phyloP scores from a whole-genome alignment of 2,888 invertebrate species.

The Craniophora ligustri region DNA sequence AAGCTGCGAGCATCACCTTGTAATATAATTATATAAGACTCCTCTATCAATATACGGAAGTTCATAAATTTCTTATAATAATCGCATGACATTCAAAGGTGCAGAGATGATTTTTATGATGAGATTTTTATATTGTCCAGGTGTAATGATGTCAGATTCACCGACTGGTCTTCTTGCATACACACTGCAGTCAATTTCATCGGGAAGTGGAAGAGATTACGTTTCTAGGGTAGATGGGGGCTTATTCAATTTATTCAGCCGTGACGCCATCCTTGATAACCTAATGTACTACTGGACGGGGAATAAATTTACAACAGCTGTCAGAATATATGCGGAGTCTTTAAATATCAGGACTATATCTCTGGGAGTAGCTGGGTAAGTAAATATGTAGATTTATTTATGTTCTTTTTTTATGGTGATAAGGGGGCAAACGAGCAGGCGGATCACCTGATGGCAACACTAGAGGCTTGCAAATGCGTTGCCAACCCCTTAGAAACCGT shows the following conservation, averaged over 20 bases:
- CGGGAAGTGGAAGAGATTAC: constrained; percentile 10
- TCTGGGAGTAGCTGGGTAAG: constrained; percentile 73
- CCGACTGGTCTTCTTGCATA: constrained; percentile 42
- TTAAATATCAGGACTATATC: constrained; percentile 29
- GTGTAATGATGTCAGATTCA: constrained; percentile 39
- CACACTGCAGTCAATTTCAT: constrained; percentile 32
- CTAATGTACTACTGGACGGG: constrained; percentile 44
- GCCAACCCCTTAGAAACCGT: no score
- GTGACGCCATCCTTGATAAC: constrained; percentile 38
- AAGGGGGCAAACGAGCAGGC: no score
- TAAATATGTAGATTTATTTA: no score
- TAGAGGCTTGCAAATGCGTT: no score
- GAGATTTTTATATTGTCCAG: constrained; percentile 21
- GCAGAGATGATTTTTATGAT: no score
- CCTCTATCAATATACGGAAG: no score
- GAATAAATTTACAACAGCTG: constrained; percentile 28
- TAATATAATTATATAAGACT: no score
- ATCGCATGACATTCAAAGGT: no score
- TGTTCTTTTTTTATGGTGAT: no score
- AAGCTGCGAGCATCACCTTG: no score
- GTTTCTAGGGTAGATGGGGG: constrained; percentile 20
- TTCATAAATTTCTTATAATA: no score
- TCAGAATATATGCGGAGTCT: constrained; percentile 41
- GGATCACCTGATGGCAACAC: no score
- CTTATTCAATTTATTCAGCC: constrained; percentile 18